Percentiles rank a stretch among this genome's conserved stretches.
These are phyloP conservation scores for Ascidia mentula DNA, from an alignment of 23 tunicate species.

Conservation along the genomic window DNA sequence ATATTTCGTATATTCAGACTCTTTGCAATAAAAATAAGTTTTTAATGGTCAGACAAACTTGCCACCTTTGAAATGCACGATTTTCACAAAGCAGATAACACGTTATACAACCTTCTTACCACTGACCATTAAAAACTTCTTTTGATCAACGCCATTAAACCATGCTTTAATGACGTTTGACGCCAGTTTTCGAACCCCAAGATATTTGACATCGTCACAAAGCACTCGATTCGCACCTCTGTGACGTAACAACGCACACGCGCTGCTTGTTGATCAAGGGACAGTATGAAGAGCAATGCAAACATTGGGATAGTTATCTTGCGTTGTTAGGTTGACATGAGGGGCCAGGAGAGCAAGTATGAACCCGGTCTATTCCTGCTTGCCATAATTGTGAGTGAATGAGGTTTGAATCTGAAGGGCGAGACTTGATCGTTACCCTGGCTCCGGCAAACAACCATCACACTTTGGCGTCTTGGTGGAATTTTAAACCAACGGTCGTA, in stretches of 20 bases:
- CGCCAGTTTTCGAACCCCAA: too few relatives aligned
- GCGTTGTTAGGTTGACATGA: too few relatives aligned
- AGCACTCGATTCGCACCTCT: background rate
- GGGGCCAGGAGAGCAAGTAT: background rate
- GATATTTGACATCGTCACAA: too few relatives aligned
- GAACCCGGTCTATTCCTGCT: background rate
- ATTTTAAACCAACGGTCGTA: background rate
- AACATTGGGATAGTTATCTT: background rate
- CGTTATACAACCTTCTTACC: too few relatives aligned
- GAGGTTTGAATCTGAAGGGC: background rate
- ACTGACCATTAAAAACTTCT: too few relatives aligned
- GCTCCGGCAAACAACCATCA: background rate
- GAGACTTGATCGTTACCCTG: background rate
- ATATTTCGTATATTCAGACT: too few relatives aligned
- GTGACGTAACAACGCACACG: background rate
- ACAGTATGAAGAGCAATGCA: background rate
- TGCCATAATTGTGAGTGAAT: slow-evolving; percentile 4
- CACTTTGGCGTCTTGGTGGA: background rate
- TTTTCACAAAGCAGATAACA: too few relatives aligned
- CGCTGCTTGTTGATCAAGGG: background rate
- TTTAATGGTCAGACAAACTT: too few relatives aligned
- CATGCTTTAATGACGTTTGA: too few relatives aligned
- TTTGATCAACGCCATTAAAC: too few relatives aligned
- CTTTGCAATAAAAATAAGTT: too few relatives aligned
- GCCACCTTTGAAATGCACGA: too few relatives aligned